phyloP scores from a whole-genome alignment of 2,797 vertebrate species.

The Echeneis naucrates region DNA sequence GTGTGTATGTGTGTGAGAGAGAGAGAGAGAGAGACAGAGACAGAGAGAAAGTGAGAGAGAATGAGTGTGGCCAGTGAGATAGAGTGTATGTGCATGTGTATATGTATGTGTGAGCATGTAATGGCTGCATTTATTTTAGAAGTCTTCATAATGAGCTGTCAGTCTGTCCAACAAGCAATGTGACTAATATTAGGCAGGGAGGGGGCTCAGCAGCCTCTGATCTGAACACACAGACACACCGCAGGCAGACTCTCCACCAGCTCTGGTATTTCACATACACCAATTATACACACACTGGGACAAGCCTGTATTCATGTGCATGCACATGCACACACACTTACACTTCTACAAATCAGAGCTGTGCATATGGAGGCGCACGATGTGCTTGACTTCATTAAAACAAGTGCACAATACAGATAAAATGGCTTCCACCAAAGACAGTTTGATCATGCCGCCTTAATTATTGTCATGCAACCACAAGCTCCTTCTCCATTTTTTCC shows the following conservation, averaged over 20 bases:
- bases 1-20: slow-evolving; percentile 20
- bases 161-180: slow-evolving; percentile 62
- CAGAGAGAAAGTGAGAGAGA: no score
- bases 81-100: slow-evolving; percentile 46
- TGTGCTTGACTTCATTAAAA: slow-evolving; percentile 65
- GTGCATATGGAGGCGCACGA: slow-evolving; percentile 38
- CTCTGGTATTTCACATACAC: slow-evolving; percentile 74
- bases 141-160: slow-evolving; percentile 66
- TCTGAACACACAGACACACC: slow-evolving; percentile 57
- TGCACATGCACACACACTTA: slow-evolving; percentile 8
- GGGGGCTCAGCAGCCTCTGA: slow-evolving; percentile 48
- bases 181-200: slow-evolving; percentile 74
- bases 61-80: slow-evolving; percentile 3
- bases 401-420: slow-evolving; percentile 38
- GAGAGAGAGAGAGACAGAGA: no score
- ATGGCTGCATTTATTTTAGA: slow-evolving; percentile 69
- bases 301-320: slow-evolving; percentile 15
- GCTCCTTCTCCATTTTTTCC: slow-evolving; percentile 22
- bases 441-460: slow-evolving; percentile 51
- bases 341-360: slow-evolving; percentile 1
- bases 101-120: slow-evolving; percentile 47
- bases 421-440: slow-evolving; percentile 26
- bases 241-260: slow-evolving; percentile 65
- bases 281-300: slow-evolving; percentile 57
- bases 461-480: slow-evolving; percentile 51